A percentile compares a stretch with the other conserved stretches of the same genome.
phyloP scores from a whole-genome alignment of 2,797 vertebrate species.

The Acanthurus lineatus region DNA sequence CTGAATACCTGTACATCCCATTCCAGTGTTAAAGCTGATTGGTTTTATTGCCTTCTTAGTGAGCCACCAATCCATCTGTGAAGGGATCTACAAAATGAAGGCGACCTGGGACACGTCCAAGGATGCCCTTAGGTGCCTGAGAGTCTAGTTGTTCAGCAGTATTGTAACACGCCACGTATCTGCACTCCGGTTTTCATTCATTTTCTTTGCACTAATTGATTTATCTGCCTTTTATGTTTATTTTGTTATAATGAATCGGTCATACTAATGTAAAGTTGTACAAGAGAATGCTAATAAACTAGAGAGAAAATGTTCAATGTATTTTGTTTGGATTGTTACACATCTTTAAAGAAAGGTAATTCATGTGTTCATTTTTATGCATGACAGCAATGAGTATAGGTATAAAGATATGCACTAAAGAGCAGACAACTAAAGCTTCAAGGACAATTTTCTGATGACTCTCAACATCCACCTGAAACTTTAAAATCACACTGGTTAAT shows the following conservation, averaged over 20 bases:
- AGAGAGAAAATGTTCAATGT: conserved; percentile 4
- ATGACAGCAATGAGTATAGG: too few relatives aligned
- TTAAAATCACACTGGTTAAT: too few relatives aligned
- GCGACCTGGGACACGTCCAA: conserved; percentile 31
- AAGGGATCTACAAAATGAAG: conserved; percentile 35
- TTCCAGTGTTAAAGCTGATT: conserved; percentile 7
- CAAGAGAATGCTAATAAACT: conserved; percentile 77
- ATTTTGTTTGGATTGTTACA: too few relatives aligned
- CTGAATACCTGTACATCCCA: conserved; percentile 4
- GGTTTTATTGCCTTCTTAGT: conserved; percentile 31
- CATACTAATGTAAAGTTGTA: conserved; percentile 74
- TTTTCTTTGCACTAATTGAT: conserved; percentile 76
- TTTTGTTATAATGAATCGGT: conserved; percentile 64
- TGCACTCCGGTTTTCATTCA: conserved; percentile 64
- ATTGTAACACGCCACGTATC: conserved; percentile 49
- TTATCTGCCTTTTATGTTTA: conserved; percentile 76
- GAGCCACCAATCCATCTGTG: conserved; percentile 19
- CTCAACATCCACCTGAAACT: too few relatives aligned
- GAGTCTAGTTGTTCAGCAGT: conserved; percentile 35
- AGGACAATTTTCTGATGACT: too few relatives aligned
- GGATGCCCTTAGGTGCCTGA: conserved; percentile 33
- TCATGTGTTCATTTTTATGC: too few relatives aligned
- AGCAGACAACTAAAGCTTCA: too few relatives aligned
- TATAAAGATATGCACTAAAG: too few relatives aligned
- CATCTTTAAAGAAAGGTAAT: too few relatives aligned